Conservation (phyloP, 2,888 invertebrate species). For the Chrysolina oricalcia region DNA sequence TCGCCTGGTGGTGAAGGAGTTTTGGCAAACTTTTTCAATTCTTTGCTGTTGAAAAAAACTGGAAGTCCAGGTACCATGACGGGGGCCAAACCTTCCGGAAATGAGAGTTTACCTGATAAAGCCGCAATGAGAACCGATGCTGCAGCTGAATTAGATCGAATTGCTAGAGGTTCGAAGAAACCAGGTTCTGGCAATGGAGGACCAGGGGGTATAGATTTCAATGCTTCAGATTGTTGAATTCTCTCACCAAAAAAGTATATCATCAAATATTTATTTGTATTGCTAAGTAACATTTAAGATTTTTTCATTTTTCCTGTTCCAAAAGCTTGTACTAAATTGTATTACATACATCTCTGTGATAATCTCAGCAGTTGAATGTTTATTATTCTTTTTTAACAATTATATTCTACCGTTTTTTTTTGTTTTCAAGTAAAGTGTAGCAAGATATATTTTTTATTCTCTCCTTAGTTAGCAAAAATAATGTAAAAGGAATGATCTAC, state of each 20-base stretch:
- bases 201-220: conserved; percentile 73
- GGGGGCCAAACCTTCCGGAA: conserved; percentile 66
- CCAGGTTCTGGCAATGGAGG: conserved; percentile 42
- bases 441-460: not conserved
- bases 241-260: not conserved
- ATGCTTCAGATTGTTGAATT: conserved; percentile 72
- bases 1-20: conserved; percentile 93
- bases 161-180: conserved; percentile 80
- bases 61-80: conserved; percentile 76
- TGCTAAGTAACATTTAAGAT: conserved; percentile 22
- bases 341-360: conserved; percentile 44
- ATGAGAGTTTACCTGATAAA: conserved; percentile 76
- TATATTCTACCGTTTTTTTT: not conserved
- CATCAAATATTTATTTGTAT: conserved; percentile 3
- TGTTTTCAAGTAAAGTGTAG: not conserved
- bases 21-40: conserved; percentile 98
- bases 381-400: conserved; percentile 33
- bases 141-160: conserved; percentile 92
- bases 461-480: too few species aligned
- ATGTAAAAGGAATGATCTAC: too few species aligned
- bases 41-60: conserved; percentile 94
- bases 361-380: conserved; percentile 40
- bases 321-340: conserved; percentile 35
- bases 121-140: conserved; percentile 89
- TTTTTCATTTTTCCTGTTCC: conserved; percentile 23